Base-by-base conservation (phyloP, 2,888 invertebrate species). In the Alviniconcha strummeri region DNA sequence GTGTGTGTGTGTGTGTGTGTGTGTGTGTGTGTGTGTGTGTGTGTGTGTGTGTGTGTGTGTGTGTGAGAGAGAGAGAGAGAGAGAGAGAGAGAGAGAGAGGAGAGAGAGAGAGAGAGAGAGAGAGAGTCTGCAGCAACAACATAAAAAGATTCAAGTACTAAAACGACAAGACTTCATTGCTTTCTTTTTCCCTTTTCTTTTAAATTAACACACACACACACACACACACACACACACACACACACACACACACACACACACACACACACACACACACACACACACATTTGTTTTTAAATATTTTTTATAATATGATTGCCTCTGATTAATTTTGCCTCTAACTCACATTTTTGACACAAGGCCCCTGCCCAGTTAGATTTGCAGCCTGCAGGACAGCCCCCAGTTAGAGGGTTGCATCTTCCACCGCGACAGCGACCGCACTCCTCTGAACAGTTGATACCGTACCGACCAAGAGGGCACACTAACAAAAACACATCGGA, bases 181-280 rank as follows among this genome's bases (percentile, higher is more conserved):
- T 36, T 36, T 36, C 36, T 36, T 36, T 36, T 36, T 36, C 36
- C 36, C 36, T 36, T 36, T 36, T 36, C 36, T 36, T 36, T 36
- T 36, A 36, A 36, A 36, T 36, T 36, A 36, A 36, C 36, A 36
- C 36, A 36, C 36, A 36, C 36, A 3, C 36, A 36, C 36, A 36
- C 36, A 36, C 36, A 3, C 36, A 3, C 36, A 3, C 36, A 3
- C 36, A 3, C 64, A 64, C 64, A 64, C 64, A 64, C 64, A 64
- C 64, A 64, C 64, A 64, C 64, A 64, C 64, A 64, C 64, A 64
- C 64, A 64, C 64, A 64, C 64, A 64, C 64, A 64, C 64, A 64
- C 64, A 64, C 64, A 15, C 64, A 13, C 64, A 64, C 64, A 64
- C 64, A 64, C 64, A 64, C 64, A 64, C 64, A 64, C 64, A 15